Conservation (phyloP, 2,888 invertebrate genomes). For the Diploptera punctata region DNA sequence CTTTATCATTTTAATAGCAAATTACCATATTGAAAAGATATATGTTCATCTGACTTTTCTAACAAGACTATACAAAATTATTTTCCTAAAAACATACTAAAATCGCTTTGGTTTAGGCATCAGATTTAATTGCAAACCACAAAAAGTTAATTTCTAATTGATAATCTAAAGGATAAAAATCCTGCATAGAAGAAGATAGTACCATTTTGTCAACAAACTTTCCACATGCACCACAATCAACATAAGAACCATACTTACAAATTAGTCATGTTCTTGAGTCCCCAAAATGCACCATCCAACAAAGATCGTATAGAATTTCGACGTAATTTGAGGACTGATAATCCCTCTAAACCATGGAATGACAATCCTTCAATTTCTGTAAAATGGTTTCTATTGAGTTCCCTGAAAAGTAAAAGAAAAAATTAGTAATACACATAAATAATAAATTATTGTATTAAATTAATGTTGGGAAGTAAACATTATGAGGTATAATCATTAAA, state of each 20-base stretch:
- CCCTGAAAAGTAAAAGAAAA: slow-evolving; percentile 59
- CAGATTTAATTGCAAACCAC: neutral
- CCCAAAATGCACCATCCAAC: slow-evolving; percentile 90
- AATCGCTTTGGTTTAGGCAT: neutral
- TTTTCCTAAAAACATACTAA: too few relatives aligned
- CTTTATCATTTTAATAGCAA: too few relatives aligned
- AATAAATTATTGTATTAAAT: too few relatives aligned
- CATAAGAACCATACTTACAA: slow-evolving; percentile 58
- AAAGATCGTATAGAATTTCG: slow-evolving; percentile 80
- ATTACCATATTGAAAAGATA: too few relatives aligned
- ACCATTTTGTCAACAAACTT: neutral
- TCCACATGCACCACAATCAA: neutral
- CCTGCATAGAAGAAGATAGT: neutral
- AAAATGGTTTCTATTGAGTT: slow-evolving; percentile 84
- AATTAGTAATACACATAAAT: neutral
- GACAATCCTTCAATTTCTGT: slow-evolving; percentile 80
- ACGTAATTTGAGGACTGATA: slow-evolving; percentile 78
- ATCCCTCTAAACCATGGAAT: slow-evolving; percentile 76
- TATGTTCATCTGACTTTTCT: too few relatives aligned
- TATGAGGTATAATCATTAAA: too few relatives aligned
- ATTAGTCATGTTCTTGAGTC: slow-evolving; percentile 71
- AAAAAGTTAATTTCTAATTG: too few relatives aligned
- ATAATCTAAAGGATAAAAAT: too few relatives aligned
- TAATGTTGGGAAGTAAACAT: too few relatives aligned
- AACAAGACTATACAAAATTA: too few relatives aligned